Evolutionary conservation across 2,113 vertebrate species (phyloP).

Genomic region (Thermophis baileyi): DNA sequence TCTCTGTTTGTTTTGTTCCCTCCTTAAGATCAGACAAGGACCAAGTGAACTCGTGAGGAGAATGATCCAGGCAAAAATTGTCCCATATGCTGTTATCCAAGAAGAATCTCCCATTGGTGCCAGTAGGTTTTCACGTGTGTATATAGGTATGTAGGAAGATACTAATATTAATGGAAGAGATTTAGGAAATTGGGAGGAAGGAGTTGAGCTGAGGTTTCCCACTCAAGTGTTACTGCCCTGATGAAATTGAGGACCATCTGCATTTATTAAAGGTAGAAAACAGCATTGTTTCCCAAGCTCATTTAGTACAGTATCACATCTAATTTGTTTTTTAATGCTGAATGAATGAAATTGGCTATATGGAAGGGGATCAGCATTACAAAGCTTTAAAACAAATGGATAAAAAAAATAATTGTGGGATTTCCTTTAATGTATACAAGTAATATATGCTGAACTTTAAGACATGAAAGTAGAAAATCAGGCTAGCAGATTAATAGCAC

Average conservation of each 20-base stretch:
- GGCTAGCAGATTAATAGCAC: constrained; percentile 12
- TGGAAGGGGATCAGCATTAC: background rate
- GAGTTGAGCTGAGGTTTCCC: background rate
- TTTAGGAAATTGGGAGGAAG: background rate
- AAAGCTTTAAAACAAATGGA: background rate
- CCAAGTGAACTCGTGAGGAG: background rate
- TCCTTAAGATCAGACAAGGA: background rate
- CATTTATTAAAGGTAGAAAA: background rate
- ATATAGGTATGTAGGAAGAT: background rate
- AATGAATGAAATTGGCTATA: background rate
- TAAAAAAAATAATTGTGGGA: background rate
- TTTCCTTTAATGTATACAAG: background rate
- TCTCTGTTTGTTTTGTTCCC: background rate
- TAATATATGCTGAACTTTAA: background rate
- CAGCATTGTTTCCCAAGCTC: background rate
- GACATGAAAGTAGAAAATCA: constrained; percentile 33
- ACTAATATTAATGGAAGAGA: background rate
- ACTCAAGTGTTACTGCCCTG: background rate
- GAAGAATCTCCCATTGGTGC: background rate
- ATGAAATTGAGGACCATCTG: background rate
- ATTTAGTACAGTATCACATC: background rate
- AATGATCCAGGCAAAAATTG: background rate
- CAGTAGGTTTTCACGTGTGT: background rate
- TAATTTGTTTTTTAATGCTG: background rate
- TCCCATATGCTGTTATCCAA: background rate